Evolutionary conservation across 1,140 invertebrate species (phyloP), one percentile per base, ranked within the genome.

Genomic region (Pogonognathellus flavescens): DNA sequence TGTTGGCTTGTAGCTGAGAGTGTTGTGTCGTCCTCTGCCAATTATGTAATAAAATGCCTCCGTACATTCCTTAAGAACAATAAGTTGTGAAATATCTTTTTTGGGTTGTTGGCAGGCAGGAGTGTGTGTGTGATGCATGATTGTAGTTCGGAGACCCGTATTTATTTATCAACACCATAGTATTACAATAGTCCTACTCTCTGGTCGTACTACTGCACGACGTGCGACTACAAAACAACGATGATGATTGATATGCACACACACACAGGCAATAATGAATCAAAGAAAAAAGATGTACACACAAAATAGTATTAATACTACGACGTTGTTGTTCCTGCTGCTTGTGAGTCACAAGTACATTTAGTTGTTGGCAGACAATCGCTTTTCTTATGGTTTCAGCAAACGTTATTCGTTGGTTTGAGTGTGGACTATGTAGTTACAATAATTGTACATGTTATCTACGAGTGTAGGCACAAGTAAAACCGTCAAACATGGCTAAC

Each of bases 361-460:
- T 55, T 14, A 14, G 16, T 55, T 55, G 53, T 66, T 31, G 22
- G 0, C 1, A 55, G 13, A 14, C 10, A 13, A 66, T 31, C 25
- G 62, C 25, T 66, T 66, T 66, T 20, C 10, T 66, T 66, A 25
- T 66, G 20, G 8, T 22, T 66, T 13, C 22, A 66, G 31, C 31
- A 41, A 41, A 41, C 31, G 31, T 66, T 66, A 20, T 66, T 66
- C 25, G 62, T 66, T 66, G 20, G 22, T 25, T 66, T 9, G 22
- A 66, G 20, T 66, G 20, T 66, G 25, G 11, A 66, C 22, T 66
- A 41, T 66, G 25, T 66, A 66, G 62, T 66, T 66, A 66, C 62
- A 66, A 66, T 66, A 66, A 66, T 66, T 66, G 62, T 66, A 66
- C 22, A 25, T 25, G 62, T 66, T 25, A 66, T 20, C 31, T 66